Base-by-base conservation (phyloP, 1,140 invertebrate species). In the Drosophila albomicans region DNA sequence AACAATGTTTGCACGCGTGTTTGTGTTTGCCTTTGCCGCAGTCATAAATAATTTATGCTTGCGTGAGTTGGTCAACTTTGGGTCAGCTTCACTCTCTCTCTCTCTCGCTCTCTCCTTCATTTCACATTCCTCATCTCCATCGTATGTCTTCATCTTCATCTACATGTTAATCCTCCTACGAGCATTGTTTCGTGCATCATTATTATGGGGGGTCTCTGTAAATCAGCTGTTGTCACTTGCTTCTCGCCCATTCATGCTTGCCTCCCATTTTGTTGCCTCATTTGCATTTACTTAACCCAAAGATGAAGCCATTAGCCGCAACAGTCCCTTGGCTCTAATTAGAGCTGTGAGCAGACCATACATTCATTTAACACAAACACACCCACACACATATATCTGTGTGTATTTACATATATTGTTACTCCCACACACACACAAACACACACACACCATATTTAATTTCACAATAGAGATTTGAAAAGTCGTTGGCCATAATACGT, bases 41-140 rank as follows among this genome's bases (percentile, higher is more conserved):
- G 77, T 84, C 80, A 88, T 88, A 88, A 88, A 88, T 88, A 84
- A 88, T 88, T 89, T 89, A 88, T 89, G 84, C 74, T 77, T 78
- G 59, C 78, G 81, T 88, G 82, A 88, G 84, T 88, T 88, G 84
- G 84, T 88, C 84, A 88, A 88, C 81, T 81, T 85, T 38, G 64
- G 64, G 13, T 25, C 35, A 57, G 16, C 54, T 35, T 10, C 45
- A 0, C 13, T 5, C 15, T 5, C 15, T 5, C 46, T 4, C 46
- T 16, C 46, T 48, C 46, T 1, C 0, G 20, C n/a, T 2, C 32
- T 25, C 2, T 0, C 20, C 3, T 20, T 20, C 20, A 25, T 25
- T 25, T 25, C 20, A 25, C 20, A 25, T 25, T 4, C 20, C 20
- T 25, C 20, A 25, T 25, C 20, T 38, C 20, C 20, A 16, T 7